Evolutionary conservation across 2,797 vertebrate genomes (phyloP).

Genomic region (Macroramphosus scolopax): DNA sequence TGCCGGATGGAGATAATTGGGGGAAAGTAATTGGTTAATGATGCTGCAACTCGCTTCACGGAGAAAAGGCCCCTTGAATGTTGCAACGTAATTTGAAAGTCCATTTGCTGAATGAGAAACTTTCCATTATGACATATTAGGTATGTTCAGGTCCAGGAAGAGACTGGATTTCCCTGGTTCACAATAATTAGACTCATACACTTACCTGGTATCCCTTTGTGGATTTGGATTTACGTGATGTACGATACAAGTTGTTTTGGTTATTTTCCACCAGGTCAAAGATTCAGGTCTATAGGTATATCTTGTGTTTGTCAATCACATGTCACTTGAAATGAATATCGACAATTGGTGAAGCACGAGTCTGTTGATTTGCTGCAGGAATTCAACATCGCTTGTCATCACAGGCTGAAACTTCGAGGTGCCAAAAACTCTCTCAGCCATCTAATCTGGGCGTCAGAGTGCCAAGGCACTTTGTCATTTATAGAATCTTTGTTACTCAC

Average conservation of each 20-base stretch:
- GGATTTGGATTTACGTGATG: too few relatives aligned
- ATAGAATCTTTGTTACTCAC: too few relatives aligned
- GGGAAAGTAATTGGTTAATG: slow-evolving; percentile 49
- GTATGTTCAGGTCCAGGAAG: slow-evolving; percentile 21
- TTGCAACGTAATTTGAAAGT: slow-evolving; percentile 36
- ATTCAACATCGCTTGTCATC: slow-evolving; percentile 20
- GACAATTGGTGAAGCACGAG: too few relatives aligned
- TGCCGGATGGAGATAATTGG: slow-evolving; percentile 51
- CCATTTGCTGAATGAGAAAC: slow-evolving; percentile 55
- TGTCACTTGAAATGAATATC: too few relatives aligned
- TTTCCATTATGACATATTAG: slow-evolving; percentile 36
- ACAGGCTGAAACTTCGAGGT: slow-evolving; percentile 23
- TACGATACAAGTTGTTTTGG: too few relatives aligned
- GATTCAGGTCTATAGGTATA: too few relatives aligned
- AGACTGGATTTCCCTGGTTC: slow-evolving; percentile 20
- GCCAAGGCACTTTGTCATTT: slow-evolving; percentile 34
- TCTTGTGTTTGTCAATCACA: too few relatives aligned
- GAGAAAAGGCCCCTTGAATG: slow-evolving; percentile 25
- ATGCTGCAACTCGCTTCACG: slow-evolving; percentile 46
- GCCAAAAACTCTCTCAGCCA: slow-evolving; percentile 36
- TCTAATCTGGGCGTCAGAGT: slow-evolving; percentile 31
- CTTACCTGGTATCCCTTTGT: slow-evolving; percentile 26
- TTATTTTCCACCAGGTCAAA: too few relatives aligned
- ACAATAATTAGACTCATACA: slow-evolving; percentile 13
- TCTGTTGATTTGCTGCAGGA: slow-evolving; percentile 23